Base-by-base conservation (phyloP, 2,888 invertebrate genomes). In the Aproaerema taeniolella region DNA sequence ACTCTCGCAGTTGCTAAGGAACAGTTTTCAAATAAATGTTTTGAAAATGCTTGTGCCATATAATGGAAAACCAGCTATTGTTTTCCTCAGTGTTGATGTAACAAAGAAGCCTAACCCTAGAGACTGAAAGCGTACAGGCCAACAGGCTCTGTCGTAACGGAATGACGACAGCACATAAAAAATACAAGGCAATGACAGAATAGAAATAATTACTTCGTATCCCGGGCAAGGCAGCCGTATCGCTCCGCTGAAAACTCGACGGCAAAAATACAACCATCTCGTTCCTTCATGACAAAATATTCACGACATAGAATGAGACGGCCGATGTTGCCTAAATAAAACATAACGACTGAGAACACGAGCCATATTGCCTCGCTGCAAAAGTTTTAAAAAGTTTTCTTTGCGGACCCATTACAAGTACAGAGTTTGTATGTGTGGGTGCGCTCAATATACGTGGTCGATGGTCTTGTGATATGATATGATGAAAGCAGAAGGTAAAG, bases 371-470 rank as follows among this genome's bases (percentile, higher is more conserved):
- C 87, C 82, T 86, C 81, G 81, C 75, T 81, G 83, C 78, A 82
- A 87, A 87, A 87, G 83, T 87, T 87, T 86, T 87, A 75, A 87
- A 87, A 87, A 87, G 80, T 87, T 87, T 87, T 85, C 85, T 87
- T 87, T 86, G 83, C 85, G 81, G 86, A 79, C 81, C 86, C 83
- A 86, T 86, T 86, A 87, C 83, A 81, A 82, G 87, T 76, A 76
- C 73, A 65, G 59, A 53, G 70, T 61, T 67, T 69, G 75, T 78
- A 64, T 73, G 78, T 74, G 77, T 74, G 74, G 52, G 73, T 66
- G 50, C 65, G 72, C 58, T 75, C 73, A 68, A 78, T 79, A 78
- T 63, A 67, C 61, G 62, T 74, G 76, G 75, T 81, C 78, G 80
- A 82, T 81, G 73, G 63, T 69, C 62, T 51, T 49, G 52, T 42